These are phyloP conservation scores for Tanaodytes sp. DNA, from an alignment of 2,888 invertebrate genomes.

Conservation along the genomic window DNA sequence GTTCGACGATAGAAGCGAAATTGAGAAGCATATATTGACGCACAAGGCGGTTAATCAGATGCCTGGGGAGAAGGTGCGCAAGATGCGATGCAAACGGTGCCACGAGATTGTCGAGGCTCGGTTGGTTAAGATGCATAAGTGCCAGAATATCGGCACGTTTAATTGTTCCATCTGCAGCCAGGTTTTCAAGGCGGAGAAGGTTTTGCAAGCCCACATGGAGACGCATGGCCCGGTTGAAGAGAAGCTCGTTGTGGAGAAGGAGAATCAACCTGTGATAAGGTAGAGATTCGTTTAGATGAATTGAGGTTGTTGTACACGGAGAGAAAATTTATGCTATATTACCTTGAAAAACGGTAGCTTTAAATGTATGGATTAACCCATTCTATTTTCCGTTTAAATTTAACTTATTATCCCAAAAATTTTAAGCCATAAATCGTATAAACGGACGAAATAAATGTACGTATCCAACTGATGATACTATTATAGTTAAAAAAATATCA, in stretches of 20 bases:
- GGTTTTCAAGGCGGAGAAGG: slow-evolving; percentile 47
- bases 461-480: too few relatives aligned
- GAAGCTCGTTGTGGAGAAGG: slow-evolving; percentile 14
- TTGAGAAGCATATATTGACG: slow-evolving; percentile 61
- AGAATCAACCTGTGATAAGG: slow-evolving; percentile 21
- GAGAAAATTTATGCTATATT: too few relatives aligned
- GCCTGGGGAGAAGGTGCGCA: slow-evolving; percentile 59
- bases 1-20: slow-evolving; percentile 60
- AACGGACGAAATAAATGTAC: too few relatives aligned
- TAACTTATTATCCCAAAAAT: too few relatives aligned
- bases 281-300: too few relatives aligned
- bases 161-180: slow-evolving; percentile 62
- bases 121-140: slow-evolving; percentile 66
- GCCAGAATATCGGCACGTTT: slow-evolving; percentile 56
- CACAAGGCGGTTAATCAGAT: slow-evolving; percentile 54
- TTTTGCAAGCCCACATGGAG: slow-evolving; percentile 48
- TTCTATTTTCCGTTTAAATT: too few relatives aligned
- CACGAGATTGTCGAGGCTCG: slow-evolving; percentile 69
- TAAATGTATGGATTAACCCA: too few relatives aligned
- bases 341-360: too few relatives aligned
- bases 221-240: slow-evolving; percentile 21
- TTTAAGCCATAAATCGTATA: too few relatives aligned
- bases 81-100: slow-evolving; percentile 70
- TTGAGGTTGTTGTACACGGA: too few relatives aligned
- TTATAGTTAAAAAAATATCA: too few relatives aligned